These are phyloP conservation scores for Samia ricini DNA, from an alignment of 1,140 invertebrate genomes.

Conservation along the genomic window DNA sequence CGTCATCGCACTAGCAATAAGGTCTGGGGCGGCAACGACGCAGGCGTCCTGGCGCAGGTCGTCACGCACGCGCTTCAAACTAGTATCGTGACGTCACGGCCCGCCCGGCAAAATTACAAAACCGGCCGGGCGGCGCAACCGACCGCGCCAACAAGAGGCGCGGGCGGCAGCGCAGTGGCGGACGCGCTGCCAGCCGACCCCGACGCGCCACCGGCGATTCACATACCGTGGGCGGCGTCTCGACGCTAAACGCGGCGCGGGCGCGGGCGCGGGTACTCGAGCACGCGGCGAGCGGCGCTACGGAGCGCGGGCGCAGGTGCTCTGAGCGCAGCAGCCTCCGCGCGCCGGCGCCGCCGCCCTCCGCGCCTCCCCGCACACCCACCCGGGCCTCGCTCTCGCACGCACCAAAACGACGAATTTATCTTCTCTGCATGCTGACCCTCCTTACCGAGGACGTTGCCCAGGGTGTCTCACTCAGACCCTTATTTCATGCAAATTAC, in stretches of 20 bases:
- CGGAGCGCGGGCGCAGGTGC: constrained; percentile 75
- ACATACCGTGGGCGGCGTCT: constrained; percentile 70
- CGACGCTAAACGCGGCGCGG: constrained; percentile 55
- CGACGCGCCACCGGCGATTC: constrained; percentile 61
- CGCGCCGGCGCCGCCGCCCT: constrained; percentile 64
- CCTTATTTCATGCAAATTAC: not conserved
- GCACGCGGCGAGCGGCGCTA: constrained; percentile 69
- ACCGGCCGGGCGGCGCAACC: constrained; percentile 64
- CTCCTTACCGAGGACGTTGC: constrained; percentile 65
- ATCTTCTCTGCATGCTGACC: constrained; percentile 70
- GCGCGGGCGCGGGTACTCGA: constrained; percentile 63
- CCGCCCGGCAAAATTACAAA: constrained; percentile 72
- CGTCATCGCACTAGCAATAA: constrained; percentile 63
- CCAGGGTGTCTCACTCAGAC: constrained; percentile 44
- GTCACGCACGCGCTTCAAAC: constrained; percentile 71
- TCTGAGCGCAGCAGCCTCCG: constrained; percentile 73
- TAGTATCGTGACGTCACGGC: constrained; percentile 73
- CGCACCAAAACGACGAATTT: constrained; percentile 75
- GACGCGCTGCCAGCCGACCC: constrained; percentile 70
- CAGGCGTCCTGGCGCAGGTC: constrained; percentile 63
- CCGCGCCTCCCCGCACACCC: constrained; percentile 50
- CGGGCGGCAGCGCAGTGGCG: constrained; percentile 60
- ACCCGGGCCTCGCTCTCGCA: constrained; percentile 56
- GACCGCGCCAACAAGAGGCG: constrained; percentile 50
- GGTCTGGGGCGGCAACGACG: constrained; percentile 64